Conservation (phyloP, 2,113 vertebrate genomes). For the Anseranas semipalmata region DNA sequence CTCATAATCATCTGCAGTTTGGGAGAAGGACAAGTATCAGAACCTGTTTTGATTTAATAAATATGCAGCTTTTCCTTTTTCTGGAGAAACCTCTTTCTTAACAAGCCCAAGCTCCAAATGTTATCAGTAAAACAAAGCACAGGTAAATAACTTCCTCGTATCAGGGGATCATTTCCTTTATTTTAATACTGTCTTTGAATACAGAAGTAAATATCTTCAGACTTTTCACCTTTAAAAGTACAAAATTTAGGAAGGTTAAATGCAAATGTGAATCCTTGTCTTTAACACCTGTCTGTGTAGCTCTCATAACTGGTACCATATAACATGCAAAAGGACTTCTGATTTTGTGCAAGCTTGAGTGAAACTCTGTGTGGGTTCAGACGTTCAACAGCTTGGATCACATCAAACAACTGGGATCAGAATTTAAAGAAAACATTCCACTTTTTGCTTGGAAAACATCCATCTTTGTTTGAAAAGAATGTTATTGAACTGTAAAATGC, state of each 20-base stretch:
- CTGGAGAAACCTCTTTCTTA: background rate
- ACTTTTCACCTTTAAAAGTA: background rate
- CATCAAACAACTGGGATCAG: background rate
- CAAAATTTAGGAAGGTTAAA: background rate
- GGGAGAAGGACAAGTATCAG: conserved; percentile 36
- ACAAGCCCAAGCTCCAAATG: background rate
- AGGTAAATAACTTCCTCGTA: background rate
- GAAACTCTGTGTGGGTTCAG: background rate
- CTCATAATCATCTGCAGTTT: conserved; percentile 23
- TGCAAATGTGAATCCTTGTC: background rate
- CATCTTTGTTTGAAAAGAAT: background rate
- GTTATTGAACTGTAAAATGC: background rate
- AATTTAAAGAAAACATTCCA: background rate
- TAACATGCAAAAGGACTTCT: background rate
- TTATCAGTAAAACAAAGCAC: background rate
- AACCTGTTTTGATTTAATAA: conserved; percentile 28
- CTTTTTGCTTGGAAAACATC: background rate
- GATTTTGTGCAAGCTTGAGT: background rate
- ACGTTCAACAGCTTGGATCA: background rate
- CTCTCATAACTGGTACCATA: background rate
- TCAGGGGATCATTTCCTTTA: background rate
- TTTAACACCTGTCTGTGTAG: background rate
- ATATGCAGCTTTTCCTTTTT: background rate
- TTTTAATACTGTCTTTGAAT: background rate
- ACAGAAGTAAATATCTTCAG: background rate